phyloP scores from a whole-genome alignment of 2,888 invertebrate species.

The Nymphalis polychloros region DNA sequence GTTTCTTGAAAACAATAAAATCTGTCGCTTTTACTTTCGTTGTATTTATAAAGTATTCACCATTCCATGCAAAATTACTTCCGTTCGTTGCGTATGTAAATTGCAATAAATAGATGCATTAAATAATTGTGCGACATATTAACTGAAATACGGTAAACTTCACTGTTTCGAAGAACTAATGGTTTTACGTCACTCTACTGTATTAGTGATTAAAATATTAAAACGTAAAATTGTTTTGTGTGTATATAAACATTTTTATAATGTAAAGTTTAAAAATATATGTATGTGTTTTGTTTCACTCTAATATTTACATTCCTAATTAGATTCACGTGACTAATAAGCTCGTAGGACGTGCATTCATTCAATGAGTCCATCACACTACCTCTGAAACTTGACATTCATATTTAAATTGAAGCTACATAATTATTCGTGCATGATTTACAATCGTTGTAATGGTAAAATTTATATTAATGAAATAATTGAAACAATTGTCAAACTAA shows the following conservation, averaged over 20 bases:
- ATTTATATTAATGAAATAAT: neutral
- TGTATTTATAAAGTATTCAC: conserved; percentile 33
- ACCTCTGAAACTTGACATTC: conserved; percentile 16
- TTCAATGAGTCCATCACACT: neutral
- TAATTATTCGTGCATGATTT: neutral
- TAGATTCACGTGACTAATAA: neutral
- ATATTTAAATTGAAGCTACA: conserved; percentile 15
- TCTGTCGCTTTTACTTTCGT: conserved; percentile 29
- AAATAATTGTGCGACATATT: neutral
- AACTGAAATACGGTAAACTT: neutral
- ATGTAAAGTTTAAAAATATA: no score
- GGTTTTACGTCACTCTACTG: no score
- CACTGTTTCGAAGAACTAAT: no score
- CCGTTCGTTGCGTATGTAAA: conserved; percentile 22
- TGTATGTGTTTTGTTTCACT: no score
- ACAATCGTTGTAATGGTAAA: conserved; percentile 6
- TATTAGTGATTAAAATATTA: no score
- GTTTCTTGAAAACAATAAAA: conserved; percentile 36
- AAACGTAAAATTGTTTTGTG: no score
- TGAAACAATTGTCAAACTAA: neutral
- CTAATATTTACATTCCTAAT: neutral
- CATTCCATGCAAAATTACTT: conserved; percentile 30
- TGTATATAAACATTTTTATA: no score
- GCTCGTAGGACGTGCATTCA: neutral
- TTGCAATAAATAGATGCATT: conserved; percentile 12